Evolutionary conservation across 2,113 vertebrate genomes (phyloP), one percentile per base, ranked within the genome.

Genomic region (Psophia crepitans): DNA sequence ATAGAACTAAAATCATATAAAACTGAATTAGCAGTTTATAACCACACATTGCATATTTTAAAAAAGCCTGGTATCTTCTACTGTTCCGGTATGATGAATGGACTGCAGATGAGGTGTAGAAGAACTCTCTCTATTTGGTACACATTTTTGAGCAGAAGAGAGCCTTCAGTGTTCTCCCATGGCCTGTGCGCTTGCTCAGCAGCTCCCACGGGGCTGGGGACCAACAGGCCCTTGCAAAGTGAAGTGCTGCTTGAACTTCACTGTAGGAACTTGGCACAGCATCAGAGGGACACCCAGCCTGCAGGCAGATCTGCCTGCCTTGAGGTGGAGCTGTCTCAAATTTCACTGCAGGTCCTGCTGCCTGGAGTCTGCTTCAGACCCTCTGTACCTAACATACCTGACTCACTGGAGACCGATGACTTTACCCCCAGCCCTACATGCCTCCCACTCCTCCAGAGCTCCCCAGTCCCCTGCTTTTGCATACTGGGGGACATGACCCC

Each of bases 401-500:
- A 10, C 15, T 58, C 71, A 11, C 32, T 37, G 13, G 44, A 81
- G 41, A 56, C n/a, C 4, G 46, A 61, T 27, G 57, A 33, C 66
- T 88, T 83, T 23, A 8, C 19, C 37, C 39, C 12, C 33, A 49
- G 73, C 56, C 58, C 35, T 2, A 0, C 2, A 2, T 54, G 14
- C 16, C 63, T 71, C 44, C 58, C 35, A 12, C 22, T 64, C 15
- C 28, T 33, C 15, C 8, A 32, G 21, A 1, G 11, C 26, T 43
- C 39, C 44, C 5, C 14, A 5, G n/a, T 33, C 26, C 32, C 12
- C 16, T 14, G 12, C 3, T n/a, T 74, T 30, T 46, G 28, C 68
- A 26, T 12, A 3, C 17, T 0, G 1, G 33, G 54, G 37, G 9
- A 3, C 6, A 3, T 3, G 33, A 43, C 68, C 54, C 48, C 56